Evolutionary conservation across 2,113 vertebrate species (phyloP).

Genomic region (Daphoenositta chrysoptera): DNA sequence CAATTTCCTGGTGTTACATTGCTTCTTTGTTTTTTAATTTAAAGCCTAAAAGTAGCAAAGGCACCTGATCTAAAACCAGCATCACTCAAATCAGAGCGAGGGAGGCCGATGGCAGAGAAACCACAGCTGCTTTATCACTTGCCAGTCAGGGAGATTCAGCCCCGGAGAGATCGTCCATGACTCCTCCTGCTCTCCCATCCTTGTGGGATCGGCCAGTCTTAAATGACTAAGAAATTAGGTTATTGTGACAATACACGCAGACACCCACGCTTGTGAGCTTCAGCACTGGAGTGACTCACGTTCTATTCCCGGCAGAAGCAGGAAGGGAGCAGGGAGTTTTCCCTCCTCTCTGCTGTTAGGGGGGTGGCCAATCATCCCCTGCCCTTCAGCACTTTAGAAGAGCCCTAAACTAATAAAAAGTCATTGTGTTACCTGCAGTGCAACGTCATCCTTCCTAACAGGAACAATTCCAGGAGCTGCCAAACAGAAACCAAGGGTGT

Average conservation of each 20-base stretch:
- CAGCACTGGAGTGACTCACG: not conserved
- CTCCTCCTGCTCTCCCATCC: not conserved
- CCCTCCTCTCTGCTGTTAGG: not conserved
- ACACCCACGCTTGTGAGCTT: not conserved
- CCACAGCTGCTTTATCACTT: not conserved
- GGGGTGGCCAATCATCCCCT: not conserved
- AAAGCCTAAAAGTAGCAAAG: not conserved
- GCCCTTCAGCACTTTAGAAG: not conserved
- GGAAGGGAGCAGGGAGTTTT: not conserved
- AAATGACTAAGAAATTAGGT: constrained; percentile 20
- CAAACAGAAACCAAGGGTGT: not conserved
- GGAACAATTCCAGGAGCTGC: not conserved
- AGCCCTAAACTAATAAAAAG: not conserved
- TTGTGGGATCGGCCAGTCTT: not conserved
- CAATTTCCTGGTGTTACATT: not conserved
- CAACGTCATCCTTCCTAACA: not conserved
- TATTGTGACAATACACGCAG: constrained; percentile 10
- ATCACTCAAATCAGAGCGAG: not conserved
- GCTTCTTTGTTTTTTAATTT: not conserved
- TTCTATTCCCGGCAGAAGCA: not conserved
- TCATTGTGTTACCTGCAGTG: not conserved
- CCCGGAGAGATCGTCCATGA: not conserved
- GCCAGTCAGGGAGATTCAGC: not conserved
- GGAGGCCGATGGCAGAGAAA: not conserved
- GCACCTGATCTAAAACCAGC: not conserved